These are phyloP conservation scores for Ametastegia equiseti DNA, from an alignment of 2,888 invertebrate genomes.

Conservation along the genomic window DNA sequence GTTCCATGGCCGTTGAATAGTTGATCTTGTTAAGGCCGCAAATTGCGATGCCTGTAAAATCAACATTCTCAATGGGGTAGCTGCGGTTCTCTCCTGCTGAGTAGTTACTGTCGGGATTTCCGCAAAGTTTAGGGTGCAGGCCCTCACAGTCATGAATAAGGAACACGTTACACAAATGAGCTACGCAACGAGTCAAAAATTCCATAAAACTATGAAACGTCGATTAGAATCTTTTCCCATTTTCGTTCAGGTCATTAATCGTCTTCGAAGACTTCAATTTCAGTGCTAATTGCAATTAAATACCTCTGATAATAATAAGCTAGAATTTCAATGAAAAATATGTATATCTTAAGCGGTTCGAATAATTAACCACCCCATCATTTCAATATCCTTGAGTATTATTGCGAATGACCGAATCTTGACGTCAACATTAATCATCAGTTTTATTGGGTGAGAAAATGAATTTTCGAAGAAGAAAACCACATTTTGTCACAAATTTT, in stretches of 20 bases:
- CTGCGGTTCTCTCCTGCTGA: slow-evolving; percentile 75
- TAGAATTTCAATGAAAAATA: no score
- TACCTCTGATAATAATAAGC: no score
- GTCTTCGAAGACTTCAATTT: neutral
- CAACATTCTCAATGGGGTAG: slow-evolving; percentile 79
- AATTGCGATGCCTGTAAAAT: slow-evolving; percentile 82
- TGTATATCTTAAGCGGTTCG: neutral
- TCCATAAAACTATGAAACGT: neutral
- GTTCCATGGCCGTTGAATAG: slow-evolving; percentile 69
- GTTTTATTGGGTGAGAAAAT: neutral
- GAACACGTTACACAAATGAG: slow-evolving; percentile 37
- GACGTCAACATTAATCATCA: no score
- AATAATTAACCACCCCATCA: neutral
- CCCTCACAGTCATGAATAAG: slow-evolving; percentile 52
- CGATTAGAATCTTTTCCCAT: no score
- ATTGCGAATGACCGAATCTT: no score
- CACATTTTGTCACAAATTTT: neutral
- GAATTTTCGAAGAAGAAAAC: neutral
- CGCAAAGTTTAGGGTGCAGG: slow-evolving; percentile 63
- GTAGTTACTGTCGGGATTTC: slow-evolving; percentile 76
- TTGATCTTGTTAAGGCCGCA: slow-evolving; percentile 82
- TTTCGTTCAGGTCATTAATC: no score
- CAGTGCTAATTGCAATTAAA: neutral
- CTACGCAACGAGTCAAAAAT: slow-evolving; percentile 26
- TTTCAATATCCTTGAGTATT: neutral